Conservation (phyloP, 1,140 invertebrate species). For the Megalonaias nervosa region DNA sequence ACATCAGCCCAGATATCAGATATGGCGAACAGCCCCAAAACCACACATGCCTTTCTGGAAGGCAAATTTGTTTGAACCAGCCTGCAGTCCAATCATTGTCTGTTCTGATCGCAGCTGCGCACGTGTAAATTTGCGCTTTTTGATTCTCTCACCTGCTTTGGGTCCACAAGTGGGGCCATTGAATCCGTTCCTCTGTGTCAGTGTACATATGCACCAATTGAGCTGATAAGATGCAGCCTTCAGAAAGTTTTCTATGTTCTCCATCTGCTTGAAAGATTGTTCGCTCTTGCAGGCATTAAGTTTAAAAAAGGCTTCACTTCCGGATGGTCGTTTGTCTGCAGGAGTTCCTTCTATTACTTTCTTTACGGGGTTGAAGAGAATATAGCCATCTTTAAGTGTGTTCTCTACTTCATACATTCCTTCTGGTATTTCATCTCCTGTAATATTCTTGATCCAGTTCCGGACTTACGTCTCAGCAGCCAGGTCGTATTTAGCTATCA, state of each 20-base stretch:
- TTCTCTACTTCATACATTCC: conserved; percentile 58
- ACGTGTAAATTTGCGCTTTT: conserved; percentile 83
- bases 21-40: conserved; percentile 64
- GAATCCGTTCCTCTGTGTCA: conserved; percentile 61
- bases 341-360: no score
- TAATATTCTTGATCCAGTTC: conserved; percentile 57
- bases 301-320: no score
- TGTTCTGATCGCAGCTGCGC: conserved; percentile 93
- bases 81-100: conserved; percentile 86
- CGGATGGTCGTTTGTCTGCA: no score
- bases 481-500: conserved; percentile 61
- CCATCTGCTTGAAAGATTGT: no score
- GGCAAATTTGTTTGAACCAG: conserved; percentile 83
- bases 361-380: conserved; percentile 42
- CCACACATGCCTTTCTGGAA: conserved; percentile 65
- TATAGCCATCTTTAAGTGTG: conserved; percentile 51
- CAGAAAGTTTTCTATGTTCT: no score
- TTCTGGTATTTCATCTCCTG: conserved; percentile 53
- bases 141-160: conserved; percentile 91
- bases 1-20: conserved; percentile 67
- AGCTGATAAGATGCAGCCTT: no score
- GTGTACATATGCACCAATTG: no score
- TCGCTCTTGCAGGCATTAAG: no score
- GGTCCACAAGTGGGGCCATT: conserved; percentile 77
- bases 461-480: conserved; percentile 56